Conservation (phyloP, 2,888 invertebrate genomes). For the Lottia scabra region DNA sequence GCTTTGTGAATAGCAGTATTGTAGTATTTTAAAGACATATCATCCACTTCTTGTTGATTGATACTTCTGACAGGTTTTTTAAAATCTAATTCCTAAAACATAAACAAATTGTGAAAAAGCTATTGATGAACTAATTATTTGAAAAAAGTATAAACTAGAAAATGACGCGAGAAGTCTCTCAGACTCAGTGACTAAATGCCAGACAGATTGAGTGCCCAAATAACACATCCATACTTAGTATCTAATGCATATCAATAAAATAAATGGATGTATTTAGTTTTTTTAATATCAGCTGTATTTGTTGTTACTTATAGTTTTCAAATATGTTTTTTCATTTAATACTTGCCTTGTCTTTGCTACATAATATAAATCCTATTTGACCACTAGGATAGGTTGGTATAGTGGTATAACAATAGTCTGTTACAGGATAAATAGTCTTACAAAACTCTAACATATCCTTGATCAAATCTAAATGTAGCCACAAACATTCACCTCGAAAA, state of each 20-base stretch:
- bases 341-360: conserved; percentile 78
- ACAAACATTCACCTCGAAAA: conserved; percentile 77
- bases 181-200: too few species aligned
- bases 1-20: conserved; percentile 84
- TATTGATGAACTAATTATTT: background rate
- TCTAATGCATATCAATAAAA: too few species aligned
- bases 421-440: conserved; percentile 81
- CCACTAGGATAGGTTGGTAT: conserved; percentile 98
- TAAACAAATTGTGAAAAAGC: background rate
- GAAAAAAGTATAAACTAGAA: too few species aligned
- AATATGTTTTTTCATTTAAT: background rate
- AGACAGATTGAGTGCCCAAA: too few species aligned
- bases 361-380: conserved; percentile 94
- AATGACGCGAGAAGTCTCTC: too few species aligned
- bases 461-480: conserved; percentile 82
- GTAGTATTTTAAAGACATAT: conserved; percentile 87
- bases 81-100: conserved; percentile 50
- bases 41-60: conserved; percentile 76
- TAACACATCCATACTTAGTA: too few species aligned
- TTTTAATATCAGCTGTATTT: too few species aligned
- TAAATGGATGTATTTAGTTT: too few species aligned
- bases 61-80: conserved; percentile 72
- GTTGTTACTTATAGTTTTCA: too few species aligned
- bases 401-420: conserved; percentile 83
- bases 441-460: conserved; percentile 82